Base-by-base conservation (phyloP, 2,797 vertebrate species). In the Anguilla megastoma region DNA sequence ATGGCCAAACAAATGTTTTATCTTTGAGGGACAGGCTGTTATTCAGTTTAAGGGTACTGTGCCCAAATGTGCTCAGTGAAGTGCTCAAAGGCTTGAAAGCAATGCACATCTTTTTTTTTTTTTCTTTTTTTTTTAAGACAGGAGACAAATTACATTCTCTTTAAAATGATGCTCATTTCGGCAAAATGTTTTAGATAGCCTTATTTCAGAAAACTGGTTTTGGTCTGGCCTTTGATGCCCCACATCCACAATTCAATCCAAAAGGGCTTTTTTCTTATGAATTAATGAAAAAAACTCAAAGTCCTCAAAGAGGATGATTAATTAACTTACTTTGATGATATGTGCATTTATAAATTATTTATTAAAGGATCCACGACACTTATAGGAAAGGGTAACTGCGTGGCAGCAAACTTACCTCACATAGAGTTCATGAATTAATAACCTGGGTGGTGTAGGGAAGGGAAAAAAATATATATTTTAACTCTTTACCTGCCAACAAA, bases 241-340 rank as follows among this genome's bases (percentile, higher is more conserved):
- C 4, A 16, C 24, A 6, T 24, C 63, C 63, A n/a, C 54, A 56
- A 56, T 2, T 56, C 54, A 1, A 71, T 27, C 27, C 66, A 7
- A 9, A n/a, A 71, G 27, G 27, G n/a, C 24, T 16, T 18, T 27
- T 74, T 10, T 74, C 50, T 33, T 30, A 9, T 5, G 1, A 36
- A 21, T 76, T 16, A 76, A 48, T 85, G 9, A 79, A 79, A 18
- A 87, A 48, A 84, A 27, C 58, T 84, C 36, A 41, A 41, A 41
- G 24, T 66, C 50, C 87, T 87, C 54, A 69, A 50, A 63, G 45
- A 52, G 10, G 60, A 85, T 66, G 60, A 85, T 36, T 76, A 88
- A 84, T 84, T 56, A 18, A 84, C 41, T 85, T 54, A 85, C 83
- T 88, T 88, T 88, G 87, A 85, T 85, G 80, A 88, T 88, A 45